These are phyloP conservation scores for Amaurobius ferox DNA, from an alignment of 2,888 invertebrate genomes.

Conservation along the genomic window DNA sequence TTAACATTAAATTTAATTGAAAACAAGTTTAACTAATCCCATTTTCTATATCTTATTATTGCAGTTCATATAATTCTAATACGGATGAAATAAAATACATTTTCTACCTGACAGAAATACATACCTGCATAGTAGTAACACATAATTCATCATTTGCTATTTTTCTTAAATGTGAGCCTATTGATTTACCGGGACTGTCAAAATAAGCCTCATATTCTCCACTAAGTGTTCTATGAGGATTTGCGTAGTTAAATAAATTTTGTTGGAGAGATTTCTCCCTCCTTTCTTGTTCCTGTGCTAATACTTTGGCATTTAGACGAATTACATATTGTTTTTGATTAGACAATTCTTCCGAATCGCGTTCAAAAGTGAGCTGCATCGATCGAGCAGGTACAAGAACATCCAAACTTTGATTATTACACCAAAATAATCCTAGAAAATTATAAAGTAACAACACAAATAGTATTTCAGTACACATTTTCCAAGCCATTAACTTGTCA, in stretches of 20 bases:
- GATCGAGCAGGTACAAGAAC: slow-evolving; percentile 23
- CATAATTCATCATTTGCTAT: slow-evolving; percentile 79
- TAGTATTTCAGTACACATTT: background rate
- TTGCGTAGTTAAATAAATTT: slow-evolving; percentile 25
- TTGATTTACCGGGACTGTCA: slow-evolving; percentile 73
- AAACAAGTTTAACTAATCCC: too few relatives aligned
- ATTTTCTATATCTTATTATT: too few relatives aligned
- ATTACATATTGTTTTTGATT: slow-evolving; percentile 62
- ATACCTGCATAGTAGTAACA: slow-evolving; percentile 78
- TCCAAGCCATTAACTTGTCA: slow-evolving; percentile 23
- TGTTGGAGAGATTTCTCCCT: slow-evolving; percentile 41
- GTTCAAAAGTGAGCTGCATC: slow-evolving; percentile 36
- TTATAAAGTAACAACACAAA: slow-evolving; percentile 8
- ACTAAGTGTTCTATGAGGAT: slow-evolving; percentile 12
- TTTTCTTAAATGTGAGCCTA: slow-evolving; percentile 77
- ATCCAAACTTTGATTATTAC: slow-evolving; percentile 41
- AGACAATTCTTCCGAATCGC: slow-evolving; percentile 48
- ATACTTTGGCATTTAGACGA: slow-evolving; percentile 51
- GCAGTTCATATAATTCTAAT: too few relatives aligned
- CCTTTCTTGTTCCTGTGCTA: slow-evolving; percentile 57
- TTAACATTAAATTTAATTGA: too few relatives aligned
- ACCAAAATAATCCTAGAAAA: slow-evolving; percentile 13
- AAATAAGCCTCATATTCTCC: slow-evolving; percentile 68
- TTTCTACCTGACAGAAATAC: too few relatives aligned
- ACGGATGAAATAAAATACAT: too few relatives aligned